A percentile compares a stretch with the other conserved stretches of the same genome.
Evolutionary conservation across 2,113 vertebrate species (phyloP).

Genomic region (Sisor rabdophorus): DNA sequence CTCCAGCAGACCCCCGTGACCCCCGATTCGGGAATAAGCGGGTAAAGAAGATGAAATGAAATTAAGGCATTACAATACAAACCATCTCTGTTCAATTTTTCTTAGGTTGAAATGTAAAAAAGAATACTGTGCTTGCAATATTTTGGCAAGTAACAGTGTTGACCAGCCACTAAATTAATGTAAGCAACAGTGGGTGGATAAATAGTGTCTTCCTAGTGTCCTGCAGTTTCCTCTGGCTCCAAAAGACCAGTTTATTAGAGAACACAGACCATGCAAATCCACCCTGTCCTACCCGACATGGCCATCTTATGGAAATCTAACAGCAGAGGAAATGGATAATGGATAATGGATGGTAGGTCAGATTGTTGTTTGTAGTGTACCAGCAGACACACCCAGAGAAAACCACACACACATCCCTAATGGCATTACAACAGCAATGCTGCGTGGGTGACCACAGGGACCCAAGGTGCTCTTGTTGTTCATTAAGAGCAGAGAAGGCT

Average conservation of each 20-base stretch:
- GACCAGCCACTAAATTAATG: neutral
- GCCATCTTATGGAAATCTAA: slow-evolving; percentile 49
- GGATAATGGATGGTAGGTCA: slow-evolving; percentile 50
- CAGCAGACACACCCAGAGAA: slow-evolving; percentile 18
- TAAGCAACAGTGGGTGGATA: slow-evolving; percentile 4
- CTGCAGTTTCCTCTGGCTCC: slow-evolving; percentile 12
- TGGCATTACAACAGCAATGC: slow-evolving; percentile 43
- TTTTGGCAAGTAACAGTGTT: neutral
- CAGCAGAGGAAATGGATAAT: slow-evolving; percentile 46
- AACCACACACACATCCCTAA: slow-evolving; percentile 44
- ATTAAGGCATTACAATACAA: too few species aligned
- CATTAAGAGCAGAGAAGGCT: slow-evolving; percentile 50
- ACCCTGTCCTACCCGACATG: slow-evolving; percentile 43
- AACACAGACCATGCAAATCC: slow-evolving; percentile 44
- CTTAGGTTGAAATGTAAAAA: too few species aligned
- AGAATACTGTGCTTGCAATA: neutral
- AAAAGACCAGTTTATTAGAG: slow-evolving; percentile 46
- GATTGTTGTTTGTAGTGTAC: slow-evolving; percentile 38
- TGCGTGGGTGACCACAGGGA: slow-evolving; percentile 42
- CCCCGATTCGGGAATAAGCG: too few species aligned
- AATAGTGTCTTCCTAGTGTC: slow-evolving; percentile 23
- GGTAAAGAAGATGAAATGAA: too few species aligned
- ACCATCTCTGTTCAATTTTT: too few species aligned
- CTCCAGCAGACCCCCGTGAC: too few species aligned
- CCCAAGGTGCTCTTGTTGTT: slow-evolving; percentile 40